These are phyloP conservation scores for Hoplodrina blanda DNA, from an alignment of 2,888 invertebrate genomes.

Conservation along the genomic window DNA sequence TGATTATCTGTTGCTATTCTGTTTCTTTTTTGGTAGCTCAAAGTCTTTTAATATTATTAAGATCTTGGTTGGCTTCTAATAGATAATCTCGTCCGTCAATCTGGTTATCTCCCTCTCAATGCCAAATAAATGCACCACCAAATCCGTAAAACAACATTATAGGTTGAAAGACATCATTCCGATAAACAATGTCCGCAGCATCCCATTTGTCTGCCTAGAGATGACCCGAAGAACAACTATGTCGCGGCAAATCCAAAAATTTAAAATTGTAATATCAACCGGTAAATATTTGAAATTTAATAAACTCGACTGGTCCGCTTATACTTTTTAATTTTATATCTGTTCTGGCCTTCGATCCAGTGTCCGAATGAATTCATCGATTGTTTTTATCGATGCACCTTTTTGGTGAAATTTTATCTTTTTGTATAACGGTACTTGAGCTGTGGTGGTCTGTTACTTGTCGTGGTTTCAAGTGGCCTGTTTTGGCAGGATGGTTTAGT, in stretches of 20 bases:
- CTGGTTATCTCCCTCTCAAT: neutral
- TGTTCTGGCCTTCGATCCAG: slow-evolving; percentile 86
- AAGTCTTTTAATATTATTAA: no score
- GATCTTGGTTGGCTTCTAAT: neutral
- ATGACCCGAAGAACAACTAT: slow-evolving; percentile 56
- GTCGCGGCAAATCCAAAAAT: slow-evolving; percentile 69
- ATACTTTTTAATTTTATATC: slow-evolving; percentile 90
- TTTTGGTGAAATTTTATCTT: slow-evolving; percentile 75
- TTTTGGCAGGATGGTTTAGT: slow-evolving; percentile 38
- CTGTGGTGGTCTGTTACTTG: slow-evolving; percentile 61
- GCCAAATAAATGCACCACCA: slow-evolving; percentile 26
- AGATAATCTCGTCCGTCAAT: neutral
- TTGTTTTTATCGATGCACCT: slow-evolving; percentile 77
- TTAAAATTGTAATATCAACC: slow-evolving; percentile 87
- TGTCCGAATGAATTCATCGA: slow-evolving; percentile 85
- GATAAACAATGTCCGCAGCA: slow-evolving; percentile 39
- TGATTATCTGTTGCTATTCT: no score
- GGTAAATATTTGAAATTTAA: slow-evolving; percentile 89
- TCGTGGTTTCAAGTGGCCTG: slow-evolving; percentile 23
- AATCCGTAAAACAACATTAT: slow-evolving; percentile 3
- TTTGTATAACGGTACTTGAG: slow-evolving; percentile 64
- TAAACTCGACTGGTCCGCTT: slow-evolving; percentile 84
- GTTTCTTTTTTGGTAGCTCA: no score
- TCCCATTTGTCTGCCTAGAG: slow-evolving; percentile 42
- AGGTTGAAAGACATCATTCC: slow-evolving; percentile 47